These are phyloP conservation scores for Picus viridis DNA, from an alignment of 2,797 vertebrate species.

Conservation along the genomic window DNA sequence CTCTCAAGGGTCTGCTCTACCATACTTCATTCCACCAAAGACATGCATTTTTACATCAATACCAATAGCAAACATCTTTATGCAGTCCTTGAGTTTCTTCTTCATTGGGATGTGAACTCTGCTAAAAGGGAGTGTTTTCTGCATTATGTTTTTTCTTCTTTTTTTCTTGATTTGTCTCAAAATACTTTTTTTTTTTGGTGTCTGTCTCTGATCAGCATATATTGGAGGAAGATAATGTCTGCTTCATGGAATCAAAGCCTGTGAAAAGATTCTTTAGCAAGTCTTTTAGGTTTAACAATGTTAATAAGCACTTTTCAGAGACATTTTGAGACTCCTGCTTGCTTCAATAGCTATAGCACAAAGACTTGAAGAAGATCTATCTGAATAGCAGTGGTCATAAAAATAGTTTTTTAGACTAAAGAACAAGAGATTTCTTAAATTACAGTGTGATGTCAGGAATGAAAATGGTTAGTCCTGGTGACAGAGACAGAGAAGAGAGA, in stretches of 20 bases:
- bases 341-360: not conserved
- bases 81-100: not conserved
- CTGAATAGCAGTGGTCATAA: not conserved
- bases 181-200: not conserved
- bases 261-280: slow-evolving; percentile 9
- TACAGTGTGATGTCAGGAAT: not conserved
- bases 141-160: not conserved
- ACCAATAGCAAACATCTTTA: not conserved
- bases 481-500: not conserved
- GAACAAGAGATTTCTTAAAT: slow-evolving; percentile 28
- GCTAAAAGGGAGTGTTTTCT: not conserved
- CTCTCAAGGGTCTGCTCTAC: not conserved
- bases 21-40: not conserved
- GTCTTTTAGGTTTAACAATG: not conserved
- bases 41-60: not conserved
- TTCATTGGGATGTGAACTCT: not conserved
- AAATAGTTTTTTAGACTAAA: not conserved
- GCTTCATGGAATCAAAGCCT: not conserved
- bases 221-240: not conserved
- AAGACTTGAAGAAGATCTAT: not conserved
- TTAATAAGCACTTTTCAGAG: slow-evolving; percentile 33
- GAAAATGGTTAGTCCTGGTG: slow-evolving; percentile 20
- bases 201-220: not conserved
- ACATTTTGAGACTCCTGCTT: not conserved
- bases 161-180: not conserved